Evolutionary conservation across 2,888 invertebrate species (phyloP), one percentile per base, ranked within the genome.

Genomic region (Dascillus cervinus): DNA sequence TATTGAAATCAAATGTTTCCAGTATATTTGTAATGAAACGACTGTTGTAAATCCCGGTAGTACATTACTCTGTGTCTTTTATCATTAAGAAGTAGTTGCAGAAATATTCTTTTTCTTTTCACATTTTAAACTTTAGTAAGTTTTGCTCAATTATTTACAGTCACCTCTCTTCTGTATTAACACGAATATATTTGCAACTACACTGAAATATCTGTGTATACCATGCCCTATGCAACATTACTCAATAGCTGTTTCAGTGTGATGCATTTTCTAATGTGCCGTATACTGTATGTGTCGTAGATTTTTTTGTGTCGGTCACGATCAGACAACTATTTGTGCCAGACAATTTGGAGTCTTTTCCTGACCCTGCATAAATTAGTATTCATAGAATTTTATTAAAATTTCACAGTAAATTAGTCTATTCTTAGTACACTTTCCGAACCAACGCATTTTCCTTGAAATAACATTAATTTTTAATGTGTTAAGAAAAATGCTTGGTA

Each of bases 231-330:
- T 45, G 48, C 39, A 44, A 49, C 49, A 46, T 54, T 53, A 54
- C 53, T 55, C 51, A 50, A 47, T 52, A 28, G 30, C 37, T 33
- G 33, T 37, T 37, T 37, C 32, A 37, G 33, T 37, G 37, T 37
- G 37, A 37, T 37, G 33, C 37, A 37, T 37, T 33, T 60, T 56
- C 52, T 58, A 56, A 55, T 56, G 60, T 60, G 53, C 56, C 59
- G 56, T 60, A 57, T 55, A 55, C 54, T 57, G 56, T 56, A 52
- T 59, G 57, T 55, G 50, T 50, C 43, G 56, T 58, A 55, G 58
- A n/a, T n/a, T n/a, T n/a, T n/a, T n/a, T n/a, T n/a, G n/a, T n/a
- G n/a, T n/a, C n/a, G n/a, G n/a, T n/a, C n/a, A n/a, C n/a, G n/a
- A n/a, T n/a, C n/a, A n/a, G n/a, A n/a, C n/a, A n/a, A n/a, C n/a